Evolutionary conservation across 2,113 vertebrate genomes (phyloP).

Genomic region (Ailurus styani): DNA sequence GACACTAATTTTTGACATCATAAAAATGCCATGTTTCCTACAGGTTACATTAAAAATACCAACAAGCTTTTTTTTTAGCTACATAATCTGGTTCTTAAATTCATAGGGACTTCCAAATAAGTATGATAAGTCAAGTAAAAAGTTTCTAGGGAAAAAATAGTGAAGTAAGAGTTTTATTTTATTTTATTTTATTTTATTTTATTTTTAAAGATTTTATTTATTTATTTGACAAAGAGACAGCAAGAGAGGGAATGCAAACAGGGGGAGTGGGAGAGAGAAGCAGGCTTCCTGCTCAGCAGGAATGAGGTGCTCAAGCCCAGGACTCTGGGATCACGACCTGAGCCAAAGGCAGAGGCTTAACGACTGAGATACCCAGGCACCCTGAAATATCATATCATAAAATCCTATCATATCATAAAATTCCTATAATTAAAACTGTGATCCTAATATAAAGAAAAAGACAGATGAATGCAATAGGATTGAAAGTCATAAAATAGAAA

Average conservation of each 20-base stretch:
- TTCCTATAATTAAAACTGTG: background rate
- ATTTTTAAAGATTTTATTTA: no score
- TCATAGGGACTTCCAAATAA: background rate
- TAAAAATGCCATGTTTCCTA: background rate
- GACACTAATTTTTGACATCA: background rate
- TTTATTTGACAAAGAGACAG: no score
- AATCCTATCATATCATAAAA: background rate
- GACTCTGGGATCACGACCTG: no score
- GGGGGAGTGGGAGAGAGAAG: no score
- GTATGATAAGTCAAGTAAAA: background rate
- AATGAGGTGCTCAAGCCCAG: no score
- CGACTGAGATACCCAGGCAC: no score
- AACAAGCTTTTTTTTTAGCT: background rate
- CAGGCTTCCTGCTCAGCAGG: no score
- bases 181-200: no score
- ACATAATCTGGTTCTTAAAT: background rate
- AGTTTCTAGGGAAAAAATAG: background rate
- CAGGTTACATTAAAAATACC: background rate
- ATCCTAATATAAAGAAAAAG: background rate
- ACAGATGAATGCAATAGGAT: background rate
- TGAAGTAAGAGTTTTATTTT: background rate
- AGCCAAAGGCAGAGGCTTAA: no score
- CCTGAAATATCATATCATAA: no score
- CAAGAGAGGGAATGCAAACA: no score
- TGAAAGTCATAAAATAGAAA: background rate